Evolutionary conservation across 2,113 vertebrate genomes (phyloP), one percentile per base, ranked within the genome.

Genomic region (Hucho hucho): DNA sequence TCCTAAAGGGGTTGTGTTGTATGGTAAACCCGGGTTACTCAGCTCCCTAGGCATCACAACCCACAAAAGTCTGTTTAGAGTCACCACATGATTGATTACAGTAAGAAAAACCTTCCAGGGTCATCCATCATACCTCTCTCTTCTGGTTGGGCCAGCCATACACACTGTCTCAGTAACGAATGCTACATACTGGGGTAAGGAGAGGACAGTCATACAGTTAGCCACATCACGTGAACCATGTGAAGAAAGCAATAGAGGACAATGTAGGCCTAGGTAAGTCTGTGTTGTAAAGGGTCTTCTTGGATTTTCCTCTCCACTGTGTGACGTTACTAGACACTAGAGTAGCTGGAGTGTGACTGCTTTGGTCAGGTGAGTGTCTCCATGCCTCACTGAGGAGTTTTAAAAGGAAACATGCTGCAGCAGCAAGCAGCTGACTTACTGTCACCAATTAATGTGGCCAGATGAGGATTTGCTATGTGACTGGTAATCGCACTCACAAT

Each of bases 51-150:
- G n/a, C 67, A 18, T 43, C 13, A 6, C 74, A 37, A n/a, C 66
- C 81, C 59, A 68, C 25, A 78, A 22, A 82, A 61, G 64, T 77
- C 61, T 56, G 63, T 72, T 73, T 13, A 32, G 56, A 47, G 32
- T 68, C 80, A 79, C 79, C 63, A 76, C 56, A 80, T 84, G 85
- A 88, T 89, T 84, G 70, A 88, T 88, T 47, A 75, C 70, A 73
- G 67, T 71, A 69, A 64, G 26, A 37, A 75, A 75, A 77, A 65
- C 22, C 58, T 37, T 65, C 69, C 59, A 70, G 6, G n/a, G 25
- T 79, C 72, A 84, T 86, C 64, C 59, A 73, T 86, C 82, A 84
- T 83, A 70, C 59, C 28, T 43, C 75, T 80, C 74, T 83, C 74
- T 77, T 67, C 56, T 58, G 65, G 63, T 70, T 6, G 18, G 69